phyloP scores from a whole-genome alignment of 2,888 invertebrate genomes.

The Melieria crassipennis region DNA sequence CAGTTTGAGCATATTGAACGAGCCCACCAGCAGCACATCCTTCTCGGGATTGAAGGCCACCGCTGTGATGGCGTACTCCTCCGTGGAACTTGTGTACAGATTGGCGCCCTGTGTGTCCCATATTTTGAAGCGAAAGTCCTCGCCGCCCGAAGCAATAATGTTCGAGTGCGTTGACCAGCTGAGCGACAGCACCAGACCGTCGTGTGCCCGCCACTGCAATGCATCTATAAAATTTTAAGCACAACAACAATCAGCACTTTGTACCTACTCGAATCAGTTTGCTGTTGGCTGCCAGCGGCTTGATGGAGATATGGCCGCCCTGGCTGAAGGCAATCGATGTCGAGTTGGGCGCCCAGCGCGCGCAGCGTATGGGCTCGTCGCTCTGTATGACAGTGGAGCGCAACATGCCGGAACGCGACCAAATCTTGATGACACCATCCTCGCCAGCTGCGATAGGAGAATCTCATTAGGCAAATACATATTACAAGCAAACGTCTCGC shows the following conservation, averaged over 20 bases:
- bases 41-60: constrained; percentile 93
- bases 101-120: constrained; percentile 94
- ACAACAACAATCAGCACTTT: neutral
- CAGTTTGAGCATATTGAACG: constrained; percentile 89
- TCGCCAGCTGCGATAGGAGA: constrained; percentile 79
- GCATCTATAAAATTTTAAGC: neutral
- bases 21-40: constrained; percentile 90
- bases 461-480: neutral
- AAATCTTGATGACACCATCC: constrained; percentile 95
- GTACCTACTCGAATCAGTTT: constrained; percentile 74
- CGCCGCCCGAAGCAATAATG: constrained; percentile 92
- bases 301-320: constrained; percentile 74
- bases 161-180: constrained; percentile 96
- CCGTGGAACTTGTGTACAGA: constrained; percentile 83
- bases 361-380: constrained; percentile 84
- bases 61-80: constrained; percentile 91
- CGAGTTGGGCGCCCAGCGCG: constrained; percentile 84
- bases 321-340: constrained; percentile 76
- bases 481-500: neutral
- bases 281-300: constrained; percentile 78
- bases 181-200: constrained; percentile 88
- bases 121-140: constrained; percentile 85
- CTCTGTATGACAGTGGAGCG: constrained; percentile 88
- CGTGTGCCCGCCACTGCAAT: constrained; percentile 94
- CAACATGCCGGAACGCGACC: constrained; percentile 95